Evolutionary conservation across 2,113 vertebrate genomes (phyloP), one percentile per base, ranked within the genome.

Genomic region (Antechinus stuartii): DNA sequence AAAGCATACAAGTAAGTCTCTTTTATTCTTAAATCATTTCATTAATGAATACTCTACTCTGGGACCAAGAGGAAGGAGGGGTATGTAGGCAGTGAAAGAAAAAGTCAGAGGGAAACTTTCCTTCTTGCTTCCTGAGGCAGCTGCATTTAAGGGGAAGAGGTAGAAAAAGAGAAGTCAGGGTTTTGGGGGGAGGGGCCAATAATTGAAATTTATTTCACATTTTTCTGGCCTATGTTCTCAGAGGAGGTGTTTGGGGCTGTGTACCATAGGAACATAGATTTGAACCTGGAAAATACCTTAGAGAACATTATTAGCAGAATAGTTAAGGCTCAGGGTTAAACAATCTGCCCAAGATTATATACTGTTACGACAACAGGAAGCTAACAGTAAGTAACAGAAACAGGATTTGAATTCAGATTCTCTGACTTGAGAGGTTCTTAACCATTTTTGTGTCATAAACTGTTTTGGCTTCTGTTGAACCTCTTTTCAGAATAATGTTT

Each of bases 1-100:
- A 99, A 99, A 99, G 99, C 99, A 25, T 99, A 99, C 99, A 99
- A 99, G 99, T 99, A 99, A 99, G 99, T 98, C 52, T 35, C 46
- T 94, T 25, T 76, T 91, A 49, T 68, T 61, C 90, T 52, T 84
- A 8, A n/a, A 35, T 30, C 1, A n/a, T 68, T 68, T 68, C 30
- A n/a, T n/a, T n/a, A 16, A 68, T 84, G 68, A 35, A 42, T 84
- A n/a, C 16, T n/a, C 16, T 76, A 0, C 30, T 35, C 90, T n/a
- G 0, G 23, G 52, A 23, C 11, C 56, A 84, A 19, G 30, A 23
- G 49, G 10, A 54, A 84, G 25, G 14, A 94, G 35, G 42, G 76
- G 47, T 19, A 19, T 8, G 7, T 49, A 30, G n/a, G 76, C n/a
- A 30, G 0, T 2, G 25, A 54, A 96, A 42, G 52, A 50, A 30